A percentile compares a stretch with the other conserved stretches of the same genome.
Evolutionary conservation across 2,888 invertebrate genomes (phyloP).

Genomic region (Diaprepes abbreviatus): DNA sequence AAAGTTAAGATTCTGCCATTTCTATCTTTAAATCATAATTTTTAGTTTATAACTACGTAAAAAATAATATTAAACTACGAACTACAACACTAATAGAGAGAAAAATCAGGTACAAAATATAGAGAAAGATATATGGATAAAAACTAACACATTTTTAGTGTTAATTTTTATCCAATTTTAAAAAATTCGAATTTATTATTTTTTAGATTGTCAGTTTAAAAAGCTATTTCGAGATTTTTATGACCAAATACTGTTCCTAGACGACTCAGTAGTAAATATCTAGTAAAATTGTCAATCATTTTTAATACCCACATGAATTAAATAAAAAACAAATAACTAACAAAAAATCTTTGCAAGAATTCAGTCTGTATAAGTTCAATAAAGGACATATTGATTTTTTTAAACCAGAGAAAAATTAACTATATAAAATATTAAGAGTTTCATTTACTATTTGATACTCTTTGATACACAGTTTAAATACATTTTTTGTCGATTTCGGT

Average conservation of each 20-base stretch:
- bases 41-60: neutral
- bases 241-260: slow-evolving; percentile 6
- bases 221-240: slow-evolving; percentile 13
- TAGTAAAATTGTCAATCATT: slow-evolving; percentile 4
- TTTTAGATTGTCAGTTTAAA: neutral
- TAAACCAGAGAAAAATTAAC: too few relatives aligned
- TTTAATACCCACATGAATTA: neutral
- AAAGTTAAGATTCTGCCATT: neutral
- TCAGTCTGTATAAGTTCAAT: slow-evolving; percentile 23
- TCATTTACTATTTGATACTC: too few relatives aligned
- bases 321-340: slow-evolving; percentile 10
- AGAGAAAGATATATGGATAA: neutral
- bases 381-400: slow-evolving; percentile 15
- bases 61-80: slow-evolving; percentile 7
- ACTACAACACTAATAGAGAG: slow-evolving; percentile 29
- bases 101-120: slow-evolving; percentile 40
- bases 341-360: slow-evolving; percentile 21
- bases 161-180: neutral
- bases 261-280: slow-evolving; percentile 33
- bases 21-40: neutral
- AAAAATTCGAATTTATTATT: slow-evolving; percentile 5
- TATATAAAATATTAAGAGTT: too few relatives aligned
- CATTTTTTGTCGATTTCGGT: too few relatives aligned
- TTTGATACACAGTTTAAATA: too few relatives aligned
- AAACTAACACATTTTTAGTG: neutral